Base-by-base conservation (phyloP, 1,140 invertebrate species). In the Neuroterus valhalla region DNA sequence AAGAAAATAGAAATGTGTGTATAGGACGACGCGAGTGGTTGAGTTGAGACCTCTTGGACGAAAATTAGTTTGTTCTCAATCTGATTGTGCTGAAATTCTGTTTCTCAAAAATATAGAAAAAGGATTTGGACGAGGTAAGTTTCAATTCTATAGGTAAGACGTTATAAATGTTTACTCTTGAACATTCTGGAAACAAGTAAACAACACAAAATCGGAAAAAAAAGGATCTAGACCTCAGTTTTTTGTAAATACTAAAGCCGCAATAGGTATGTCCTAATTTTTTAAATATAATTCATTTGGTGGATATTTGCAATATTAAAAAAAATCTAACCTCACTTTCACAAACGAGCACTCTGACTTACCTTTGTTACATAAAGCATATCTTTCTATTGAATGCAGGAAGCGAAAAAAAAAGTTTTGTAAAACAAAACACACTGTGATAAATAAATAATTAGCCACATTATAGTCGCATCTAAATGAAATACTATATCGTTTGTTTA, bases 121-220 rank as follows among this genome's bases (percentile, higher is more conserved):
- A 23, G 73, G 74, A 75, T 1, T 15, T 44, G 23, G 68, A 2
- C 50, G 31, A 55, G 75, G 78, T 44, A 52, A n/a, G 70, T 15
- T 12, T 77, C 78, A 12, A 55, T 71, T 69, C 48, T 69, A n/a
- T 43, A 44, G 3, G 50, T 77, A 6, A 67, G 71, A 66, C 76
- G 74, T 44, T 71, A 77, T 26, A 74, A 76, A 44, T 81, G 73
- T 71, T 73, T 75, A 15, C 14, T 80, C 0, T 52, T 80, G 5
- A 79, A 76, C 52, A 21, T 55, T 11, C 55, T 75, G 21, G 11
- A 6, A 17, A 74, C 69, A 15, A 26, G 46, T 6, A 48, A 66
- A 46, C 72, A 73, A 50, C 45, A 69, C 62, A 50, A 31, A 8
- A 62, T 26, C 19, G 46, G n/a, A 50, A 15, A 50, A 2, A 3